phyloP scores from a whole-genome alignment of 2,888 invertebrate genomes.

The Ditylenchus weischeri region DNA sequence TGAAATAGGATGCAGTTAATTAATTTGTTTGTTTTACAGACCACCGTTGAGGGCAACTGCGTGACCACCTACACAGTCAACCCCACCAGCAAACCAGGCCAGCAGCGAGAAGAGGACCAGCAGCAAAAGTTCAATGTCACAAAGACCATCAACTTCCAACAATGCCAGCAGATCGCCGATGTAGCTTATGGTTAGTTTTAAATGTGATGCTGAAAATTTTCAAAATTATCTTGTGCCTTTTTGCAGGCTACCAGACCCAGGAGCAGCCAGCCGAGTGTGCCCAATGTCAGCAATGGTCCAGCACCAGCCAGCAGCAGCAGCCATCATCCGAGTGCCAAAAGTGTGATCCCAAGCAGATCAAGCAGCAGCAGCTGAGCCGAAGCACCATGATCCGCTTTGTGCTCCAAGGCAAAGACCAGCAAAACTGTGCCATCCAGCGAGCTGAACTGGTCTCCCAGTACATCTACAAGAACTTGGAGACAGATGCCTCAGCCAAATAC shows the following conservation, averaged over 20 bases:
- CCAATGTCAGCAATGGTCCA: conserved; percentile 9
- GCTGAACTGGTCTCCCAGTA: conserved; percentile 42
- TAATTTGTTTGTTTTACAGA: conserved; percentile 13
- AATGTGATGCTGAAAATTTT: background rate
- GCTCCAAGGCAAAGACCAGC: conserved; percentile 24
- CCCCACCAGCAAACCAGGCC: conserved; percentile 2
- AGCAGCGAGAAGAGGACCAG: conserved; percentile 5
- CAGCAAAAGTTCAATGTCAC: conserved; percentile 51
- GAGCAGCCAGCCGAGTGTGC: too few species aligned
- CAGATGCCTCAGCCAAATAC: too few species aligned
- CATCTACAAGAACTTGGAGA: conserved; percentile 32
- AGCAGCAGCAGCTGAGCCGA: conserved; percentile 1
- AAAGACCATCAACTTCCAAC: conserved; percentile 61
- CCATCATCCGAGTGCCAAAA: too few species aligned
- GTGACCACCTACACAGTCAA: conserved; percentile 30
- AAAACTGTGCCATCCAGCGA: too few species aligned
- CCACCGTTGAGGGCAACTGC: conserved; percentile 30
- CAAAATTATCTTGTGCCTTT: background rate
- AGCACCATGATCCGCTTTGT: conserved; percentile 42
- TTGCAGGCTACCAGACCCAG: too few species aligned
- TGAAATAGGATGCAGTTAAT: too few species aligned
- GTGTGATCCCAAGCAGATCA: too few species aligned
- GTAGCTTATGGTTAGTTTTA: conserved; percentile 30
- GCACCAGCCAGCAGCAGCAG: conserved; percentile 28
- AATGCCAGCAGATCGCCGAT: conserved; percentile 58